These are phyloP conservation scores for Proctacanthus coquilletti DNA, from an alignment of 1,140 invertebrate species.

Conservation along the genomic window DNA sequence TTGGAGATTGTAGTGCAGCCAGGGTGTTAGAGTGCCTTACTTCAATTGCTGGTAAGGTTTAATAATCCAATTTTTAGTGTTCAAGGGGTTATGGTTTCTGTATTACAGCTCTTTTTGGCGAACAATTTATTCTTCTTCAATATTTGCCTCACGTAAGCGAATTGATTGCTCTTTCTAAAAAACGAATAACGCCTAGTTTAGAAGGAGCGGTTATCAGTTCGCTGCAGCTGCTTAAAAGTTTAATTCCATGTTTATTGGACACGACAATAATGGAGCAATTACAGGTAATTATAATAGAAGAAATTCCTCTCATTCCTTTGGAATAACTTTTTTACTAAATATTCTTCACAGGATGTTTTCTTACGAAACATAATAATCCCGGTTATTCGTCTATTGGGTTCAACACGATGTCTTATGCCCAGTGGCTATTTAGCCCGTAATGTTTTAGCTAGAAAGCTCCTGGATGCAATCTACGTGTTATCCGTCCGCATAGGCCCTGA, in stretches of 20 bases:
- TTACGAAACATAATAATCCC: constrained; percentile 65
- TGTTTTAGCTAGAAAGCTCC: constrained; percentile 58
- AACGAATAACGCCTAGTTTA: constrained; percentile 60
- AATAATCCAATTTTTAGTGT: too few relatives aligned
- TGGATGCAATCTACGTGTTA: constrained; percentile 65
- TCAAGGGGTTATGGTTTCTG: too few relatives aligned
- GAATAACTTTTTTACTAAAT: not conserved
- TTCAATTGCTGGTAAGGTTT: constrained; percentile 48
- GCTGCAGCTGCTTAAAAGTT: constrained; percentile 60
- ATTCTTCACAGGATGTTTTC: constrained; percentile 43
- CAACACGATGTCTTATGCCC: constrained; percentile 61
- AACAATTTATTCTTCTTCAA: constrained; percentile 84
- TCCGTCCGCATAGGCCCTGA: constrained; percentile 66
- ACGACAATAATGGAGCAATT: constrained; percentile 72
- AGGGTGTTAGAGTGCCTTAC: constrained; percentile 79
- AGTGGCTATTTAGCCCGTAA: constrained; percentile 54
- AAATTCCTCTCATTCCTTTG: constrained; percentile 2
- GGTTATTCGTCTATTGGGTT: constrained; percentile 52
- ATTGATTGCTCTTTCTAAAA: constrained; percentile 54
- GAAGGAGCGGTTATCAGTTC: constrained; percentile 82
- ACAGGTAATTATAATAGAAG: constrained; percentile 35
- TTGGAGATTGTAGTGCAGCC: constrained; percentile 66
- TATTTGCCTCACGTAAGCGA: constrained; percentile 89
- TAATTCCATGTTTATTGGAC: constrained; percentile 71
- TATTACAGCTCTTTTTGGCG: constrained; percentile 68